phyloP scores from a whole-genome alignment of 2,888 invertebrate species.

The Spicauda simplicius region DNA sequence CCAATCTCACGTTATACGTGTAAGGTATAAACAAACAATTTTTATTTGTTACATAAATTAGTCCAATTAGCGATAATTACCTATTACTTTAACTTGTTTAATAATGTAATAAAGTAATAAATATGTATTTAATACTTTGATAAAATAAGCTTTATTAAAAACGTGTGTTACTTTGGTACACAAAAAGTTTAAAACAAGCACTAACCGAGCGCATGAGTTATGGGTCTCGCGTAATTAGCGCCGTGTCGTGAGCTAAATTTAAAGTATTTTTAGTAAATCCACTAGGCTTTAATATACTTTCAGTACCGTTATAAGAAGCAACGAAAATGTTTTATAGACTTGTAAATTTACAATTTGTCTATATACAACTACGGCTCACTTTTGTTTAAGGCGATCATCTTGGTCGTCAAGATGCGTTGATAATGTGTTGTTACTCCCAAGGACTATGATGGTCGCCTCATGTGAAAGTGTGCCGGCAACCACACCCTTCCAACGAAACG shows the following conservation, averaged over 20 bases:
- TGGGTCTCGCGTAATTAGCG: background rate
- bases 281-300: conserved; percentile 9
- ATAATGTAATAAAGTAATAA: background rate
- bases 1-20: too few species aligned
- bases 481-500: too few species aligned
- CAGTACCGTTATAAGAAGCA: background rate
- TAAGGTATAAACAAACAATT: too few species aligned
- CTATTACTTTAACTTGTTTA: too few species aligned
- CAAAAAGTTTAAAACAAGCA: conserved; percentile 5
- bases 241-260: conserved; percentile 11
- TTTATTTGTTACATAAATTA: too few species aligned
- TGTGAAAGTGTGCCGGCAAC: too few species aligned
- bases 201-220: conserved; percentile 17
- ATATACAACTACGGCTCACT: background rate
- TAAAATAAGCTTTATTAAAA: conserved; percentile 16
- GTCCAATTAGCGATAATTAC: too few species aligned
- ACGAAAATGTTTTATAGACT: background rate
- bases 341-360: background rate
- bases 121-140: background rate
- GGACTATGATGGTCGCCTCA: too few species aligned
- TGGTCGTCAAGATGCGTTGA: too few species aligned
- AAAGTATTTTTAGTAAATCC: conserved; percentile 2
- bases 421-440: too few species aligned
- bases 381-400: too few species aligned
- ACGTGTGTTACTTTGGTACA: conserved; percentile 12